phyloP scores from a whole-genome alignment of 2,888 invertebrate species.

The Troides aeacus region DNA sequence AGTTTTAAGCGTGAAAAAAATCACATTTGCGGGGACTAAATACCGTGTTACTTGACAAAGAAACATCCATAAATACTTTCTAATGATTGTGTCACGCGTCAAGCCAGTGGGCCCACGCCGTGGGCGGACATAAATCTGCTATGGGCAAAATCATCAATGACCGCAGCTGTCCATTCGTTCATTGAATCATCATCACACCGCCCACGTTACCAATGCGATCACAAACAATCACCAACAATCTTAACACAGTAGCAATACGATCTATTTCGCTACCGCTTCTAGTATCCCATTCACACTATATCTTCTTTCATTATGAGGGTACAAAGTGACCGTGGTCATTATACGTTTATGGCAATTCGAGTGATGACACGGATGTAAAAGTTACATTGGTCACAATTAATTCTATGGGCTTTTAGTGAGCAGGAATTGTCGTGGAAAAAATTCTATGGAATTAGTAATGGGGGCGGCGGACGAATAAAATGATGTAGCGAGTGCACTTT shows the following conservation, averaged over 20 bases:
- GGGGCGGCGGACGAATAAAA: constrained; percentile 46
- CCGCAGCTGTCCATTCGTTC: constrained; percentile 69
- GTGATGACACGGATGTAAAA: constrained; percentile 63
- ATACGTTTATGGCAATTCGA: constrained; percentile 54
- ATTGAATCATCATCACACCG: constrained; percentile 58
- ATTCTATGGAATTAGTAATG: constrained; percentile 39
- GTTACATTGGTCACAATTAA: constrained; percentile 65
- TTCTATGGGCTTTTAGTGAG: constrained; percentile 65
- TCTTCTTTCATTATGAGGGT: constrained; percentile 33
- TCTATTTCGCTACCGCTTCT: constrained; percentile 29
- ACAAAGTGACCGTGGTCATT: constrained; percentile 62
- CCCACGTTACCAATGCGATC: constrained; percentile 36
- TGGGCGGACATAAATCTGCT: constrained; percentile 60
- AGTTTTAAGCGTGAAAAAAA: constrained; percentile 18
- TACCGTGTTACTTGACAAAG: constrained; percentile 40
- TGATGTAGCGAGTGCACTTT: constrained; percentile 6
- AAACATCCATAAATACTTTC: constrained; percentile 47
- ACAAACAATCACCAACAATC: neutral
- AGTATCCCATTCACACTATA: neutral
- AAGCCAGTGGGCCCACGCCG: constrained; percentile 37
- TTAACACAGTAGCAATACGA: constrained; percentile 32
- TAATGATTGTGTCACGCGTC: constrained; percentile 51
- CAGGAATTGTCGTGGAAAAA: constrained; percentile 75
- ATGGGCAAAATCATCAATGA: constrained; percentile 54
- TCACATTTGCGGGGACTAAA: constrained; percentile 23